These are phyloP conservation scores for Chydorus sphaericus DNA, from an alignment of 2,888 invertebrate species.

Conservation along the genomic window DNA sequence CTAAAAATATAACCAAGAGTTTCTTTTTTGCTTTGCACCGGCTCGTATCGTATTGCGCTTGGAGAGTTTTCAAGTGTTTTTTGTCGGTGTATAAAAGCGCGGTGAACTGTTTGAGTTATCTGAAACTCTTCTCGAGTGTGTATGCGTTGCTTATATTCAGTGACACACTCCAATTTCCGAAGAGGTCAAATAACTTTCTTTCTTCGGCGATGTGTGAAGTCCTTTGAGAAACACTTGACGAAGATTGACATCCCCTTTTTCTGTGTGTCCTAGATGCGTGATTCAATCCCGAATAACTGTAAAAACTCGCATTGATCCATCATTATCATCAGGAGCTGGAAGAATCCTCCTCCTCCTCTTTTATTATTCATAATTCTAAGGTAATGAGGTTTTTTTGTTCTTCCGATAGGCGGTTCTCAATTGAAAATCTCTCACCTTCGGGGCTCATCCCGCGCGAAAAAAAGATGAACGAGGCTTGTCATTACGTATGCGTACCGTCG, in stretches of 20 bases:
- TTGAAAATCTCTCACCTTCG: no score
- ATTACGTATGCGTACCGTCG: constrained; percentile 4
- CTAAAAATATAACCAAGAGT: no score
- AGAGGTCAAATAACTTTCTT: background rate
- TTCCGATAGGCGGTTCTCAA: no score
- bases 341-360: background rate
- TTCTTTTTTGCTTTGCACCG: no score
- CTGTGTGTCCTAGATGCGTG: no score
- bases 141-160: background rate
- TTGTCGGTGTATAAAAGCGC: background rate
- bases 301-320: no score
- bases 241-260: constrained; percentile 4
- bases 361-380: no score
- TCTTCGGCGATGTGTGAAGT: constrained; percentile 1
- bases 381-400: no score
- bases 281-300: no score
- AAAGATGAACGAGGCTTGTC: constrained; percentile 7
- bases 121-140: background rate
- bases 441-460: no score
- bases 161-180: constrained; percentile 1
- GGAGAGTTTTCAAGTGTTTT: background rate
- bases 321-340: no score
- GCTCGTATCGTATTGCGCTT: background rate
- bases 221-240: background rate
- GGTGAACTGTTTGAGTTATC: background rate